Evolutionary conservation across 2,797 vertebrate genomes (phyloP), one percentile per base, ranked within the genome.

Genomic region (Neoniphon sammara): DNA sequence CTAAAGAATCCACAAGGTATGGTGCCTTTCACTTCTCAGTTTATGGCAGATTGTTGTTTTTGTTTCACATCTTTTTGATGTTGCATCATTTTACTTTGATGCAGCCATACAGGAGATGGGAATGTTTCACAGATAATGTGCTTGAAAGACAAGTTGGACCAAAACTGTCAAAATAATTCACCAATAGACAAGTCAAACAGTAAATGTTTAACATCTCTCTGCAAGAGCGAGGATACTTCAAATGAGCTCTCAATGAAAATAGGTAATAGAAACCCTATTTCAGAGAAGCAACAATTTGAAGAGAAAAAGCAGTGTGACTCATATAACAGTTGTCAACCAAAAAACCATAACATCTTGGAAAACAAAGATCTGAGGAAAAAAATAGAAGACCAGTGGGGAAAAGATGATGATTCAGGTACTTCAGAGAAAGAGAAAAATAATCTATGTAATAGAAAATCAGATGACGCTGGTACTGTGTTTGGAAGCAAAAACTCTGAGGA

Each of bases 1-100:
- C 91, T 12, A 93, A 94, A 77, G 92, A 91, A 72, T 85, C 87
- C 25, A 78, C 70, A 80, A 94, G 93, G 94, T 96, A 75, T 75
- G 1, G 8, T 76, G 1, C 55, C 23, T 69, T 67, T 36, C 42
- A 34, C 52, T 25, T 44, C 17, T 34, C 0, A 57, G 17, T 49
- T 1, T 21, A 27, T 15, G 5, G 34, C 21, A 8, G 17, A 61
- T 36, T 46, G 39, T 59, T 14, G 7, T n/a, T 73, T 39, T 50
- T 63, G 8, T 30, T 63, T 79, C 8, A 46, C 0, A 7, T 61
- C 12, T 74, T 64, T 60, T 42, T 18, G 4, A 63, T 65, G 12
- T 83, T 42, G 5, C 71, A 56, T 73, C 44, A 12, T 23, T 42
- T 54, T 49, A 65, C 44, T 20, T 64, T 66, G n/a, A 72, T 50